Percentiles rank a stretch among this genome's conserved stretches.
Conservation (phyloP, 2,888 invertebrate species). For the Dexiosoma caninum region DNA sequence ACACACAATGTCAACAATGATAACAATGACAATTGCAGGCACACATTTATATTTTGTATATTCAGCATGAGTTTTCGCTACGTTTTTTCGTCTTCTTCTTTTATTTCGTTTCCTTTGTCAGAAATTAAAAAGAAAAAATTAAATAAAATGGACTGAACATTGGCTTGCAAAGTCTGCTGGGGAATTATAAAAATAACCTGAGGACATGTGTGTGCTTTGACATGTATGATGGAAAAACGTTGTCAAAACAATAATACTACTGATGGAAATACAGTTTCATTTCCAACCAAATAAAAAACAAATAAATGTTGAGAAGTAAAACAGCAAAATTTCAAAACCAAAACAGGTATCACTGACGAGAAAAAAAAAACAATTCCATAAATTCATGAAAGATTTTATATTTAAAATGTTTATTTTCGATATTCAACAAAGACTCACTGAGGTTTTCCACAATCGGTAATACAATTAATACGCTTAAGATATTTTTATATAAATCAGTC, state of each 20-base stretch:
- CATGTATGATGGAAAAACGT: conserved; percentile 11
- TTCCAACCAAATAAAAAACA: no score
- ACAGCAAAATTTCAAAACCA: not conserved
- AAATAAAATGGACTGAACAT: not conserved
- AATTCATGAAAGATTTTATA: no score
- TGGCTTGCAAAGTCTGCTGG: not conserved
- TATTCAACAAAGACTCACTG: no score
- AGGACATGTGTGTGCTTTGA: conserved; percentile 50
- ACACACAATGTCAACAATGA: not conserved
- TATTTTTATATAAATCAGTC: no score
- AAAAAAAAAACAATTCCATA: no score
- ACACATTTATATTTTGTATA: conserved; percentile 19
- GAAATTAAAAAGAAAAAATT: not conserved
- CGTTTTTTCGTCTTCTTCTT: not conserved
- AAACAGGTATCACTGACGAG: no score
- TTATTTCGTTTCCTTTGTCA: not conserved
- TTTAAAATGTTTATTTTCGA: no score
- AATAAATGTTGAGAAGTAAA: not conserved
- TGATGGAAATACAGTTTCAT: no score
- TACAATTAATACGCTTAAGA: no score
- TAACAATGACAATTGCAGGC: conserved; percentile 2
- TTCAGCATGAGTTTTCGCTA: conserved; percentile 28
- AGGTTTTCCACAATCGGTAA: no score
- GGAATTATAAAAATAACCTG: conserved; percentile 33
- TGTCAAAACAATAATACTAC: conserved; percentile 43